Base-by-base conservation (phyloP, 2,888 invertebrate genomes). In the Drosophila sordidapex region DNA sequence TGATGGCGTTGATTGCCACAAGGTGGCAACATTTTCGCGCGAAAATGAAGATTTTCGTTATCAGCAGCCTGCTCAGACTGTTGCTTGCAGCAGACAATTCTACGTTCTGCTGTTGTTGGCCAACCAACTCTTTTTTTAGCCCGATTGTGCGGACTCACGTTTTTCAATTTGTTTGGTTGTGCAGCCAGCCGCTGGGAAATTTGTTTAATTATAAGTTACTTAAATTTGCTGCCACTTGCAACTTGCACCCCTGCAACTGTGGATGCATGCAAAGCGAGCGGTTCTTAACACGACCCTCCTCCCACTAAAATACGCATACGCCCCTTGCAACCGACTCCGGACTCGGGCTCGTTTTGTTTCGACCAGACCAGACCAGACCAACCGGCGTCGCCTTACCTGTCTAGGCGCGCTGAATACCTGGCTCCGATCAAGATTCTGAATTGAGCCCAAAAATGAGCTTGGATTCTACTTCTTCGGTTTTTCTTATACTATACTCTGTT, bases 21-120 rank as follows among this genome's bases (percentile, higher is more conserved):
- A 90, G 84, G 84, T 91, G 85, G 82, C 85, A 82, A 82, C 79
- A 82, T 80, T 82, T 85, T 87, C 89, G 89, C 89, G 90, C 89
- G 79, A 87, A 90, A 90, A 87, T 87, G 75, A 80, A 82, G 87
- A 87, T 89, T 90, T 84, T 83, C 74, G 76, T 89, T 87, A 90
- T 90, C 88, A 79, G 74, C 54, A 27, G 52, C 18, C 36, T 13
- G 49, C 54, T 52, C 21, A 13, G 21, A 27, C 57, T 40, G 57
- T 67, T 21, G 38, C 59, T 51, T n/a, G 54, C 70, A 21, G 35
- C 57, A 43, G 40, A 21, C 57, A 15, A 15, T 31, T 8, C 18
- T 11, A n/a, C 18, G 35, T 36, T 40, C 29, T 2, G 46, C 25
- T 25, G 25, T 46, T 46, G 46, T 46, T 46, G 46, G 46, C 29